Evolutionary conservation across 2,888 invertebrate species (phyloP), one percentile per base, ranked within the genome.

Genomic region (Eutolmus rufibarbis): DNA sequence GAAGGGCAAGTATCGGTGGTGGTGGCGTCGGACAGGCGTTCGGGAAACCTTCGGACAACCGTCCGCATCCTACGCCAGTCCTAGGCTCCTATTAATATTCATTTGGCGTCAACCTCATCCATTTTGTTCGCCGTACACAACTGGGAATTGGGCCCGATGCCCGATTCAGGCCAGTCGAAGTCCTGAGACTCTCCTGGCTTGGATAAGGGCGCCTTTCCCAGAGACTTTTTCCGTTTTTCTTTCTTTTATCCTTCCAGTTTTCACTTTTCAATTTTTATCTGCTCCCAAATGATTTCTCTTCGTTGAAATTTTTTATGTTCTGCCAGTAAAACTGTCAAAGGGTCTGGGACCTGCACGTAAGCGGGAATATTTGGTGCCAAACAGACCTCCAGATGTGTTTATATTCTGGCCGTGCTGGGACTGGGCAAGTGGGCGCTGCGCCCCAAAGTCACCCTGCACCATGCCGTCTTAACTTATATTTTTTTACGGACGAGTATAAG

Each of bases 321-420:
- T 37, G 84, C 34, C 74, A 40, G 74, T 23, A 84, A 84, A 84
- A 57, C 84, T 28, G 23, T 40, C 37, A 66, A 37, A 37, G 66
- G 28, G 9, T 37, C 5, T 40, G 37, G 78, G 40, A 78, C 56
- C n/a, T 31, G 28, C 57, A 82, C 82, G 56, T 56, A 74, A 84
- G 12, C 23, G 66, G 66, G 57, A 84, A 84, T 66, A 66, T 84
- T 66, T 84, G 66, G 66, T 84, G 84, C 84, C 84, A 84, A 84
- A 84, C 37, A 46, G 74, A 74, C 84, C 66, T 84, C 74, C 84
- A 74, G 74, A 84, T 84, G 84, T 66, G 74, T 57, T 37, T 74
- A 40, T 43, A 79, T 16, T 46, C 51, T 1, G 14, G 79, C 19
- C 79, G 43, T 34, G 28, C 40, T 76, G 43, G 19, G 40, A 51